Base-by-base conservation (phyloP, 2,113 vertebrate species). In the Ctenodactylus gundi region DNA sequence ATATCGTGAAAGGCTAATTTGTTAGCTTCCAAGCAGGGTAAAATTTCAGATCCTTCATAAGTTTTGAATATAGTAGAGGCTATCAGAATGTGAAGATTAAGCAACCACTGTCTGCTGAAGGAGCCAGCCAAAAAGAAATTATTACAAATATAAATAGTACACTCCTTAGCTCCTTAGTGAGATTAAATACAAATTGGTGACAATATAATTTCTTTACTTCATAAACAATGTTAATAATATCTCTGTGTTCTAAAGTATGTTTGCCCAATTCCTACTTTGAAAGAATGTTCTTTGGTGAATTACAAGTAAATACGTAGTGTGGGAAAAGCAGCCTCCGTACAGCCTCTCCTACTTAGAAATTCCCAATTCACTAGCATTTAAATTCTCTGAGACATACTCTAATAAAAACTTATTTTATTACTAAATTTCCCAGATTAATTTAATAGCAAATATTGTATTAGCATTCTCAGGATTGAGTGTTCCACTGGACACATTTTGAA, bases 371-470 rank as follows among this genome's bases (percentile, higher is more conserved):
- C 27, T 91, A 46, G 1, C 62, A 94, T 60, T 72, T 95, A 82
- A 81, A 23, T 4, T 57, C 27, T 80, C n/a, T 62, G 64, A 77
- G 39, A 85, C 88, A 86, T 51, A 4, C 34, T 60, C 4, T 5
- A 91, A n/a, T 91, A 88, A 77, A 70, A 12, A 77, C 6, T 88
- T 78, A 4, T 57, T 94, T 92, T 85, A 70, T 27, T 25, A 31
- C 53, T 55, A 53, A 86, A 83, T 91, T 86, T 78, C 4, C 7
- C 15, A 94, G 36, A 73, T 20, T 93, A 89, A 81, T 73, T 58
- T 89, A 57, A 39, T 62, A 88, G 76, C 36, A 94, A 76, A 90
- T 34, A 18, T 67, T 85, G 6, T 70, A 11, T 4, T 60, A 36
- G 18, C 11, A 62, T 86, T 15, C 36, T 67, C 27, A 86, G 31